These are phyloP conservation scores for Rhopalosiphum maidis DNA, from an alignment of 1,140 invertebrate species.

Conservation along the genomic window DNA sequence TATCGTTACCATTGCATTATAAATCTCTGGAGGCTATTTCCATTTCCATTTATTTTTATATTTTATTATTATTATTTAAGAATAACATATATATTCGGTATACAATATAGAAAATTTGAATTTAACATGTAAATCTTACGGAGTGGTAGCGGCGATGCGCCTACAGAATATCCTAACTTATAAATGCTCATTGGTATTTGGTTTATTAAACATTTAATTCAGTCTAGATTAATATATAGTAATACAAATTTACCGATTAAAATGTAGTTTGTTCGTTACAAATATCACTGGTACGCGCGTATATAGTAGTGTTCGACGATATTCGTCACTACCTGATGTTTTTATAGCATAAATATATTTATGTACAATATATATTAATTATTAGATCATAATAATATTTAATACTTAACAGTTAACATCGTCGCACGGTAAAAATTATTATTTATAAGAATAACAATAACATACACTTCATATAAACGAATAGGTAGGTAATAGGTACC, in stretches of 20 bases:
- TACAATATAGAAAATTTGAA: background rate
- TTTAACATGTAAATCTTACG: background rate
- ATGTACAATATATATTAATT: background rate
- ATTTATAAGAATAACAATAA: background rate
- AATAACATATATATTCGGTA: background rate
- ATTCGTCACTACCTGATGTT: background rate
- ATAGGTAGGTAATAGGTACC: background rate
- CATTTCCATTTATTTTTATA: background rate
- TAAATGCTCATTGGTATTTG: constrained; percentile 49
- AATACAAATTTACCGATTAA: constrained; percentile 28
- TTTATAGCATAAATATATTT: background rate
- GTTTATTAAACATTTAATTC: constrained; percentile 6
- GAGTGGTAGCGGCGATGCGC: too few species aligned
- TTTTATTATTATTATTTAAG: background rate
- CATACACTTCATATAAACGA: background rate
- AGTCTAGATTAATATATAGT: constrained; percentile 6
- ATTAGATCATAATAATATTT: background rate
- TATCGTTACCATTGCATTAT: background rate
- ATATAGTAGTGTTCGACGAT: background rate
- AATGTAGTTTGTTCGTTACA: constrained; percentile 22
- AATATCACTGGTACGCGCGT: constrained; percentile 1
- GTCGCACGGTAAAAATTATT: background rate
- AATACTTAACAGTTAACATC: background rate
- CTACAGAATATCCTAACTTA: background rate
- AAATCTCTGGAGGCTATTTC: background rate